phyloP scores from a whole-genome alignment of 2,888 invertebrate genomes.

The Sphaerophoria taeniata region DNA sequence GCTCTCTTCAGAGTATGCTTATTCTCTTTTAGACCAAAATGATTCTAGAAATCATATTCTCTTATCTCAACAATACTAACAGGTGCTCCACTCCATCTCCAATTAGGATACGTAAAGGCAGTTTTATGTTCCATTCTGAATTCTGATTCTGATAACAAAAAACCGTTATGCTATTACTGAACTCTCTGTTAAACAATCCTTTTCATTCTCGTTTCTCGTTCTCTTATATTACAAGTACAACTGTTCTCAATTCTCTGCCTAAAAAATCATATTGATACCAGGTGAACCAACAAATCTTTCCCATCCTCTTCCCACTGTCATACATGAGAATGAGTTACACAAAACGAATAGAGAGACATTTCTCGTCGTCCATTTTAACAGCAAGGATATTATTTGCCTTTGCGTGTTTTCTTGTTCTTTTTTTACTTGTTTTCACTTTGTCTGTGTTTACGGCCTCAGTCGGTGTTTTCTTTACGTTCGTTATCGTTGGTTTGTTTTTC shows the following conservation, averaged over 20 bases:
- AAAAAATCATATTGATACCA: too few relatives aligned
- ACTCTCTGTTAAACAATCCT: too few relatives aligned
- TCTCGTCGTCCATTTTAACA: neutral
- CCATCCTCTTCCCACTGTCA: too few relatives aligned
- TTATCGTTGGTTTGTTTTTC: slow-evolving; percentile 62
- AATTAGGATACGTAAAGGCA: neutral
- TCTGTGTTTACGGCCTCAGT: neutral
- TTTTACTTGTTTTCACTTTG: neutral
- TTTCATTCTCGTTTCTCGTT: too few relatives aligned
- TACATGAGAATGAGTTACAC: too few relatives aligned
- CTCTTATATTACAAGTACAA: too few relatives aligned
- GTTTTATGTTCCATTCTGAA: too few relatives aligned
- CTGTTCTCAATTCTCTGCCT: too few relatives aligned
- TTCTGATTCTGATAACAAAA: slow-evolving; percentile 7
- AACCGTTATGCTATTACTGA: slow-evolving; percentile 13
- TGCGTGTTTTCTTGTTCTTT: neutral
- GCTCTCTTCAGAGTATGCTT: neutral
- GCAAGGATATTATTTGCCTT: slow-evolving; percentile 23
- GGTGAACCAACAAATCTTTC: too few relatives aligned
- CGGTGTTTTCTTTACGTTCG: slow-evolving; percentile 24
- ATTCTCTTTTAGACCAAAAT: slow-evolving; percentile 47
- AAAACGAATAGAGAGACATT: slow-evolving; percentile 9
- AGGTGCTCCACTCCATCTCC: too few relatives aligned
- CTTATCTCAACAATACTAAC: slow-evolving; percentile 50
- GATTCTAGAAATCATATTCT: slow-evolving; percentile 11